These are phyloP conservation scores for Stichodactyla mertensii DNA, from an alignment of 64 coral and sea anemone genomes.

Conservation along the genomic window DNA sequence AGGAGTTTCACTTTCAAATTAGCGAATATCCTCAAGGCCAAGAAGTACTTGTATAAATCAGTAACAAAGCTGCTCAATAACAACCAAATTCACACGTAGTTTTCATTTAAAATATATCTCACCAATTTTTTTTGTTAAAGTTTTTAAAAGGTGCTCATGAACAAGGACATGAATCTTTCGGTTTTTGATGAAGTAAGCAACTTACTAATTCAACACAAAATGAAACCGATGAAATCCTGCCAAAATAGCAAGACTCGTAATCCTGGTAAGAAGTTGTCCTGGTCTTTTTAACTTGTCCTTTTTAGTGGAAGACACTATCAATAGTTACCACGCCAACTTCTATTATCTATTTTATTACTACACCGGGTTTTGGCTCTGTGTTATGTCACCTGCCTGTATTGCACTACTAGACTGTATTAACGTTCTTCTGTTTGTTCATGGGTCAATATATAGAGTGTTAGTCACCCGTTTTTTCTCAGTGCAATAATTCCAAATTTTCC, in stretches of 20 bases:
- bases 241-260: not conserved
- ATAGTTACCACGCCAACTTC: no score
- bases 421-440: not conserved
- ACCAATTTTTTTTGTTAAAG: no score
- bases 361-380: not conserved
- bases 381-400: no score
- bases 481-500: not conserved
- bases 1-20: slow-evolving; percentile 3
- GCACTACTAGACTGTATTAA: no score
- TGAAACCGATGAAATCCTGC: not conserved
- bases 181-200: not conserved
- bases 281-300: not conserved
- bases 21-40: not conserved
- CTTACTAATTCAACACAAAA: not conserved
- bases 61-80: no score
- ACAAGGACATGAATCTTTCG: not conserved
- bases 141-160: not conserved
- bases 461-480: not conserved
- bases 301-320: not conserved
- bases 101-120: no score
- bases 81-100: no score
- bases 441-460: not conserved
- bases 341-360: not conserved
- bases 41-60: not conserved
- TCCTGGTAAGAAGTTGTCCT: not conserved